phyloP scores from a whole-genome alignment of 2,797 vertebrate species.

The Gadopsis marmoratus region DNA sequence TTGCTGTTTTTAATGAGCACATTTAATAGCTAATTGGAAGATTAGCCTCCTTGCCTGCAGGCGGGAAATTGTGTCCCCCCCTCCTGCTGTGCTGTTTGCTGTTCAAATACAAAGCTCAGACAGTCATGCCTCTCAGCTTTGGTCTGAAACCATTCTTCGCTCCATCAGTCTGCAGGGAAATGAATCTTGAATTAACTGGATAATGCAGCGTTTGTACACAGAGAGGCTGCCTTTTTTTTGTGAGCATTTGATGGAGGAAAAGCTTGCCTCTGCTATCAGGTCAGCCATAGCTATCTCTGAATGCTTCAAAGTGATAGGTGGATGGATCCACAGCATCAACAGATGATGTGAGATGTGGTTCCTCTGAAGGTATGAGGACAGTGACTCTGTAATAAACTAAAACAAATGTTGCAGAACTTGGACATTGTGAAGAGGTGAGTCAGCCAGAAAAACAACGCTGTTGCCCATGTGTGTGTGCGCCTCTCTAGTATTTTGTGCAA shows the following conservation, averaged over 20 bases:
- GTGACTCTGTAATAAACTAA: slow-evolving; percentile 2
- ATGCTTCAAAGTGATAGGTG: slow-evolving; percentile 30
- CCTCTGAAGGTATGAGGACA: slow-evolving; percentile 6
- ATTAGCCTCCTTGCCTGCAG: slow-evolving; percentile 72
- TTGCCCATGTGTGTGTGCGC: not conserved
- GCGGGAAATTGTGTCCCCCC: slow-evolving; percentile 65
- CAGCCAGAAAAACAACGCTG: slow-evolving; percentile 3
- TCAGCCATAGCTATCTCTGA: slow-evolving; percentile 34
- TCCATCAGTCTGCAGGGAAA: slow-evolving; percentile 65
- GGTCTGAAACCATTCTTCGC: slow-evolving; percentile 58
- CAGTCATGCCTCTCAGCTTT: slow-evolving; percentile 73
- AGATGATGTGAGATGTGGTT: slow-evolving; percentile 27
- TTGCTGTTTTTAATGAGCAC: slow-evolving; percentile 76
- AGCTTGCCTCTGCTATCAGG: slow-evolving; percentile 40
- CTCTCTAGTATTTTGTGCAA: not conserved
- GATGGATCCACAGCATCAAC: slow-evolving; percentile 28
- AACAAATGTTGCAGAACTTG: not conserved
- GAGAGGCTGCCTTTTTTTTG: slow-evolving; percentile 37
- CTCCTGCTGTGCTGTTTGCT: slow-evolving; percentile 72
- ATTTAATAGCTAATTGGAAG: slow-evolving; percentile 80
- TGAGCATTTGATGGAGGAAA: slow-evolving; percentile 29
- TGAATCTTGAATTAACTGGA: slow-evolving; percentile 64
- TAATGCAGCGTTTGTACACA: slow-evolving; percentile 55
- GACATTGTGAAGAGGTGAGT: not conserved
- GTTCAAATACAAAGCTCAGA: slow-evolving; percentile 73